Evolutionary conservation across 2,888 invertebrate species (phyloP).

Genomic region (Drosophila heteroneura): DNA sequence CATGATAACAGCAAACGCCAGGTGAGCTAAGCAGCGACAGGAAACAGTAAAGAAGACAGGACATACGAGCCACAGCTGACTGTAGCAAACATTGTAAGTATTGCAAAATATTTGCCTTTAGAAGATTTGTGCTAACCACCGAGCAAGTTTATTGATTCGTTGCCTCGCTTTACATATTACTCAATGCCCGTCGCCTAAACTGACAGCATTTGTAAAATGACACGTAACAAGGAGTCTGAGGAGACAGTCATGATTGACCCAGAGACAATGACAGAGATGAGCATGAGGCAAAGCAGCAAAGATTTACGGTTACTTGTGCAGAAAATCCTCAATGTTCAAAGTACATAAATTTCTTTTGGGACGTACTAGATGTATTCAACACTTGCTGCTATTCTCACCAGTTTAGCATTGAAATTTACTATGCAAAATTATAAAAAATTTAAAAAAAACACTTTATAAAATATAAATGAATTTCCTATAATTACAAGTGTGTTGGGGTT

Average conservation of each 20-base stretch:
- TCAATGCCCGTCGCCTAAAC: conserved; percentile 53
- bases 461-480: neutral
- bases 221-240: conserved; percentile 47
- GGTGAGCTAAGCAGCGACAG: conserved; percentile 49
- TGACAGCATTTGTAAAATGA: conserved; percentile 70
- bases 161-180: conserved; percentile 44
- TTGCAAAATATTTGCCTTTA: conserved; percentile 69
- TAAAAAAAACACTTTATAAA: neutral
- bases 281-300: neutral
- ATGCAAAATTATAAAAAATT: conserved; percentile 2
- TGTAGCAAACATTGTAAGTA: conserved; percentile 63
- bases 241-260: conserved; percentile 15
- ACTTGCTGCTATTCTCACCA: neutral
- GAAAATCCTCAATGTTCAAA: conserved; percentile 5
- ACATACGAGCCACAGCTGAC: neutral
- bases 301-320: conserved; percentile 17
- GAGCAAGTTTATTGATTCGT: conserved; percentile 70
- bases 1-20: conserved; percentile 70
- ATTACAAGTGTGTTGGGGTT: neutral
- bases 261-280: conserved; percentile 9
- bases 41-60: neutral
- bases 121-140: conserved; percentile 69
- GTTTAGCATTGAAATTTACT: conserved; percentile 12
- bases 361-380: neutral
- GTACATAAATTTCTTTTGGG: neutral